A percentile compares a stretch with the other conserved stretches of the same genome.
Evolutionary conservation across 2,113 vertebrate genomes (phyloP).

Genomic region (Panthera uncia): DNA sequence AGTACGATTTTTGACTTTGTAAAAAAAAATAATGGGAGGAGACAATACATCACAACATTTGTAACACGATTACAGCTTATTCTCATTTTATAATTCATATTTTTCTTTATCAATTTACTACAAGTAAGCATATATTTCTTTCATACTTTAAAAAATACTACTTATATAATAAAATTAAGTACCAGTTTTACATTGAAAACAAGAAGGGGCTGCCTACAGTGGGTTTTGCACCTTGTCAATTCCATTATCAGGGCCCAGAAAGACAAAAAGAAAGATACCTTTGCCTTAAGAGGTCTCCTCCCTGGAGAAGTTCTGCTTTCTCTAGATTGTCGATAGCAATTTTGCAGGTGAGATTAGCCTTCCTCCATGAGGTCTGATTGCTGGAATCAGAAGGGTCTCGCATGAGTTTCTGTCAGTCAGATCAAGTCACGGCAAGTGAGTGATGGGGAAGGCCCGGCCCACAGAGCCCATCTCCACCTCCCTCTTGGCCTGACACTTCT

Average conservation of each 20-base stretch:
- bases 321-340: slow-evolving; percentile 95
- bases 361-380: slow-evolving; percentile 98
- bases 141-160: not conserved
- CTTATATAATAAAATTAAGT: not conserved
- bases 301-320: slow-evolving; percentile 93
- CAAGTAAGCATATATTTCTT: not conserved
- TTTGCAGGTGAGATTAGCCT: slow-evolving; percentile 96
- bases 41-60: not conserved
- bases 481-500: not conserved
- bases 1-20: not conserved
- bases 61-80: not conserved
- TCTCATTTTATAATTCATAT: not conserved
- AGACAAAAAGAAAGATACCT: slow-evolving; percentile 84
- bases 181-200: not conserved
- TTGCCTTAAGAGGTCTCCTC: slow-evolving; percentile 88
- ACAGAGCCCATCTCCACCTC: not conserved
- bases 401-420: not conserved
- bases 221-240: not conserved
- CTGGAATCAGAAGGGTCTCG: slow-evolving; percentile 82
- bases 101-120: slow-evolving; percentile 1
- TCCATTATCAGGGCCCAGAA: not conserved
- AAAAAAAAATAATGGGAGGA: slow-evolving; percentile 16
- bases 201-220: not conserved
- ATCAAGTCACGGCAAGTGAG: not conserved
- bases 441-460: not conserved